A percentile compares a stretch with the other conserved stretches of the same genome.
Evolutionary conservation across 2,113 vertebrate genomes (phyloP).

Genomic region (Lepus timidus): DNA sequence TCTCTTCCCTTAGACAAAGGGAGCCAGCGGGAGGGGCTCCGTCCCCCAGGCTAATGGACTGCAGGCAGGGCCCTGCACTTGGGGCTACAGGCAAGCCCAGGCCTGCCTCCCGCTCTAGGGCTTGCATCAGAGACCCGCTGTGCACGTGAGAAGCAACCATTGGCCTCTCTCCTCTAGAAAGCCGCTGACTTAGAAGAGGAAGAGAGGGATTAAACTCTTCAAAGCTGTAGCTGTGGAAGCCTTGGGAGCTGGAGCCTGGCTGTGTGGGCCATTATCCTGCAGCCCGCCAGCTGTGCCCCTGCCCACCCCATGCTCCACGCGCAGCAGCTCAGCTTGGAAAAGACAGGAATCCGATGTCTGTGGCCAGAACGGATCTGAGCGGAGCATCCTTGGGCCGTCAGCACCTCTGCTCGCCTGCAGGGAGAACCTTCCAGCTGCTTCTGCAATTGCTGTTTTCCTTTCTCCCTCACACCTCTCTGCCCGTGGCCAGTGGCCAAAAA

Average conservation of each 20-base stretch:
- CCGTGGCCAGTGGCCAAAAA: background rate
- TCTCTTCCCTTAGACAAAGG: background rate
- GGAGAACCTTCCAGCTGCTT: background rate
- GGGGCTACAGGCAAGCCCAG: background rate
- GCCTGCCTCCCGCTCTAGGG: background rate
- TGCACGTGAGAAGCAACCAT: background rate
- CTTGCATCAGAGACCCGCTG: background rate
- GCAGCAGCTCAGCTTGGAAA: fast-evolving
- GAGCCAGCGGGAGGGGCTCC: background rate
- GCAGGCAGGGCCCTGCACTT: background rate
- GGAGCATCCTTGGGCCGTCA: background rate
- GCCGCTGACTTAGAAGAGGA: background rate
- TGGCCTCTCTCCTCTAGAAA: constrained; percentile 25
- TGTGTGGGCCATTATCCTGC: background rate
- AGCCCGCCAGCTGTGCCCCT: background rate
- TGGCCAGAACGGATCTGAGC: background rate
- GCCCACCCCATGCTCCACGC: background rate
- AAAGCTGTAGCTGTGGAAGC: constrained; percentile 1
- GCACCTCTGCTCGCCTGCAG: background rate
- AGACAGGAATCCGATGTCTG: background rate
- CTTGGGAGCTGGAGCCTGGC: background rate
- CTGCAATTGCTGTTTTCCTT: constrained; percentile 16
- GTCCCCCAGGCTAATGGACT: background rate
- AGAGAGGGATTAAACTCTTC: background rate
- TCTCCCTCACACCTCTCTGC: background rate